A percentile compares a stretch with the other conserved stretches of the same genome.
phyloP scores from a whole-genome alignment of 2,113 vertebrate genomes.

The Bombycilla garrulus region DNA sequence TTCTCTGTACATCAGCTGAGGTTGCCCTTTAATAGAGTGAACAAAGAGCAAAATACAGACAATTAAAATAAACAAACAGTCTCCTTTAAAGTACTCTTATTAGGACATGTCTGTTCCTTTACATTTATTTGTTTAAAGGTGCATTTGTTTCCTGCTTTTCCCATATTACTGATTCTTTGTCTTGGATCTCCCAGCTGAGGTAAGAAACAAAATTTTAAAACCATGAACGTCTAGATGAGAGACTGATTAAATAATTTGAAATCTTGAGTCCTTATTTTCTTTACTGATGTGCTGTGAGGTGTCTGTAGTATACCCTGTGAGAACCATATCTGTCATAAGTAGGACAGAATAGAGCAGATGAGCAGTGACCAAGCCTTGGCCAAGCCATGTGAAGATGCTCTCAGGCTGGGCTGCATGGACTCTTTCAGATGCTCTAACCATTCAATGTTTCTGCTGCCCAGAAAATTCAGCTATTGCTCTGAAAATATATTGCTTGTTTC shows the following conservation, averaged over 20 bases:
- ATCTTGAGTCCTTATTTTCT: background rate
- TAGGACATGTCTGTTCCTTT: background rate
- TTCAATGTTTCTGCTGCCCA: background rate
- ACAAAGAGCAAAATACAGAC: background rate
- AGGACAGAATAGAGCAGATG: background rate
- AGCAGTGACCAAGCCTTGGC: too few species aligned
- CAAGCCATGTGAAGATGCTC: background rate
- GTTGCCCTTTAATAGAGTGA: background rate
- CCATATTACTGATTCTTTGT: background rate
- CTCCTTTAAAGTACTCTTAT: background rate
- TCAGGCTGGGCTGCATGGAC: background rate
- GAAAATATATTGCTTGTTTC: background rate
- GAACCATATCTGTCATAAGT: rapidly evolving
- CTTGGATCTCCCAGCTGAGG: background rate
- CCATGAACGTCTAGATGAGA: background rate
- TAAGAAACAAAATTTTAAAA: background rate
- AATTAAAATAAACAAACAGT: background rate
- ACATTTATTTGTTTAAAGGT: background rate
- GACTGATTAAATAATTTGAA: background rate
- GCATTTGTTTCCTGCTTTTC: background rate
- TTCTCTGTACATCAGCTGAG: background rate
- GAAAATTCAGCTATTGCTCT: background rate
- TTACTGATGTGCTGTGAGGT: background rate
- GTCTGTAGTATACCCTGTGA: background rate
- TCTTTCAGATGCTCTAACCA: background rate